Percentiles rank a stretch among this genome's conserved stretches.
phyloP scores from a whole-genome alignment of 2,797 vertebrate genomes.

The Menidia menidia region DNA sequence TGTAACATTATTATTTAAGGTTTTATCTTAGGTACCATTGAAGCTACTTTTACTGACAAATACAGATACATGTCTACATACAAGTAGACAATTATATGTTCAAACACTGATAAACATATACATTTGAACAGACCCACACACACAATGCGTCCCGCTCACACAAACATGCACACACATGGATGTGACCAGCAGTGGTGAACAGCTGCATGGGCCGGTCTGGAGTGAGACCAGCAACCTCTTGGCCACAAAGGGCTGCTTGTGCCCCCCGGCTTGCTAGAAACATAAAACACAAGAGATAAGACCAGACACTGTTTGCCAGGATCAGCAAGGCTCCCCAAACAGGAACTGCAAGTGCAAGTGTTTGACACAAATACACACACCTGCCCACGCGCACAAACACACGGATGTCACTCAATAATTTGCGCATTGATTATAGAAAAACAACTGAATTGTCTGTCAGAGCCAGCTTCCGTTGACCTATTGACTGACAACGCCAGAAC shows the following conservation, averaged over 20 bases:
- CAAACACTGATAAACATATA: slow-evolving; percentile 27
- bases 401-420: slow-evolving; percentile 28
- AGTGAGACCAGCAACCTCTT: slow-evolving; percentile 80
- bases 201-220: slow-evolving; percentile 82
- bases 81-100: background rate
- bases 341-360: slow-evolving; percentile 79
- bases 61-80: background rate
- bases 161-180: slow-evolving; percentile 60
- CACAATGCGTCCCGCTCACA: slow-evolving; percentile 41
- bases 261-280: slow-evolving; percentile 71
- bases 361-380: slow-evolving; percentile 52
- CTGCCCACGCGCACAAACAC: slow-evolving; percentile 29
- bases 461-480: slow-evolving; percentile 18
- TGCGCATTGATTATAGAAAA: slow-evolving; percentile 5
- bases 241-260: slow-evolving; percentile 85
- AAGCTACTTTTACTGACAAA: background rate
- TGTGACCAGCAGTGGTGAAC: slow-evolving; percentile 81
- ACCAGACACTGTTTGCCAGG: slow-evolving; percentile 78
- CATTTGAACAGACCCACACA: slow-evolving; percentile 25
- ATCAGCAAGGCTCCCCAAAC: slow-evolving; percentile 70
- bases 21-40: background rate
- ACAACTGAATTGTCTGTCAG: slow-evolving; percentile 8
- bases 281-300: slow-evolving; percentile 84
- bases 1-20: background rate
- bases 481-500: slow-evolving; percentile 1